Evolutionary conservation across 2,797 vertebrate species (phyloP).

Genomic region (Molothrus aeneus): DNA sequence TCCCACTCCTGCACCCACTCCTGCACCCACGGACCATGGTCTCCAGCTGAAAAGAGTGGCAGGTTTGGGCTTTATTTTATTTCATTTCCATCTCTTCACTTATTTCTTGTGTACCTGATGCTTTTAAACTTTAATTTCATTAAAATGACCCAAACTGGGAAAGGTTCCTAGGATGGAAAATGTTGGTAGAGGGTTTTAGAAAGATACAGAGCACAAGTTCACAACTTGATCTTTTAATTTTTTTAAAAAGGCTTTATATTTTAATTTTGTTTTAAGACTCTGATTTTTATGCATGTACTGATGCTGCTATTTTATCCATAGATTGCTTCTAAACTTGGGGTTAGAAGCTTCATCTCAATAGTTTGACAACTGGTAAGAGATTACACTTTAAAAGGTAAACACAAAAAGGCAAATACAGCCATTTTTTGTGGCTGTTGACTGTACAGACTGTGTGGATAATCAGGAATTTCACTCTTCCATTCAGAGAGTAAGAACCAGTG

Average conservation of each 20-base stretch:
- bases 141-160: neutral
- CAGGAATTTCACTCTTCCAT: neutral
- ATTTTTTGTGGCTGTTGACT: neutral
- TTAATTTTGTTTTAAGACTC: neutral
- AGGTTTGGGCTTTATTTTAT: neutral
- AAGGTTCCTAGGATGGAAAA: neutral
- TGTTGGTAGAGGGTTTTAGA: neutral
- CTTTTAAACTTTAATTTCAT: neutral
- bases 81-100: neutral
- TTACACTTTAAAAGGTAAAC: neutral
- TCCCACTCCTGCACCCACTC: neutral
- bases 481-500: neutral
- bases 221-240: neutral
- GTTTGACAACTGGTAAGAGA: neutral
- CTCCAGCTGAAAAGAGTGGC: neutral
- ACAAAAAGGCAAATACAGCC: neutral
- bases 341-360: conserved; percentile 42
- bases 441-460: neutral
- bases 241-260: neutral
- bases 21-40: accelerated
- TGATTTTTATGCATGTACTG: neutral
- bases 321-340: conserved; percentile 3
- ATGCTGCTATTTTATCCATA: conserved; percentile 48
- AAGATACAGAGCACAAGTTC: neutral
- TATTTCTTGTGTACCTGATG: neutral